Percentiles rank a stretch among this genome's conserved stretches.
phyloP scores from a whole-genome alignment of 2,888 invertebrate genomes.

The Harpalus rubripes region DNA sequence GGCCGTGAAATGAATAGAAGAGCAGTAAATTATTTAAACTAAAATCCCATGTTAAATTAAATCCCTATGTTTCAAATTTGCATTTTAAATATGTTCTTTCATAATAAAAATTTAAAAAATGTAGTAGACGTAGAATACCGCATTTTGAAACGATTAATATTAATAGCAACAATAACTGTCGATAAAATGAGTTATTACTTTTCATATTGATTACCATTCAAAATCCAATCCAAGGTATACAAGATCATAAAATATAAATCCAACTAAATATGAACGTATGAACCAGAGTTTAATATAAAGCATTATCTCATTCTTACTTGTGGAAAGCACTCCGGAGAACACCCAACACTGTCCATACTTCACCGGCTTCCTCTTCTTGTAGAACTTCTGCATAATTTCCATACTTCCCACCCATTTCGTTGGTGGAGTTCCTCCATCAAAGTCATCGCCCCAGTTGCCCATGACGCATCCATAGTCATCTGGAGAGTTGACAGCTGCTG shows the following conservation, averaged over 20 bases:
- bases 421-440: conserved; percentile 91
- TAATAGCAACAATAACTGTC: too few relatives aligned
- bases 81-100: too few relatives aligned
- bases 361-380: conserved; percentile 90
- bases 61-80: too few relatives aligned
- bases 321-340: conserved; percentile 93
- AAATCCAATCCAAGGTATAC: too few relatives aligned
- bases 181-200: too few relatives aligned
- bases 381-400: conserved; percentile 91
- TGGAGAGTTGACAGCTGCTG: conserved; percentile 92
- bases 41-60: too few relatives aligned
- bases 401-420: conserved; percentile 94
- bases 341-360: conserved; percentile 98
- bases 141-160: too few relatives aligned
- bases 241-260: neutral
- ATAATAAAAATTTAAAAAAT: too few relatives aligned
- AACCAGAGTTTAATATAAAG: neutral
- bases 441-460: conserved; percentile 94
- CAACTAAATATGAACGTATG: conserved; percentile 1
- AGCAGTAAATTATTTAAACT: too few relatives aligned
- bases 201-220: too few relatives aligned
- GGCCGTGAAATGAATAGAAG: too few relatives aligned
- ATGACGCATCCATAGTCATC: conserved; percentile 92
- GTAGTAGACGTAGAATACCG: too few relatives aligned
- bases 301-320: conserved; percentile 79